Evolutionary conservation across 2,797 vertebrate genomes (phyloP).

Genomic region (Aotus griseimembra): DNA sequence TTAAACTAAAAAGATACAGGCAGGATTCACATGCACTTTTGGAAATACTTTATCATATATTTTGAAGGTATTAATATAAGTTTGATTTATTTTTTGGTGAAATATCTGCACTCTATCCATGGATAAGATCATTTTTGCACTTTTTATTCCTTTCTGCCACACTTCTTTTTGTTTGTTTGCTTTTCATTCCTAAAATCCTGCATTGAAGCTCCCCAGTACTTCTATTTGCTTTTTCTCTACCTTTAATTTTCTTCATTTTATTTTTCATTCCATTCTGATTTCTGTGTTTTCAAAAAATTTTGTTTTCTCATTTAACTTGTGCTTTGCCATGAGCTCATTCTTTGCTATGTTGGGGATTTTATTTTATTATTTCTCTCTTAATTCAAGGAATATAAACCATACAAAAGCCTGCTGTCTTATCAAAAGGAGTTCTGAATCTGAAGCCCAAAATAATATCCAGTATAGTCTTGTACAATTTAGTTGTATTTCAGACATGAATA

Average conservation of each 20-base stretch:
- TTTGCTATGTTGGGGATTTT: background rate
- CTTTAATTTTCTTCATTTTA: constrained; percentile 2
- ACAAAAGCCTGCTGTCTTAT: background rate
- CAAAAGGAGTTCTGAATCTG: constrained; percentile 6
- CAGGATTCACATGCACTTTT: background rate
- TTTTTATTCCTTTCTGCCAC: background rate
- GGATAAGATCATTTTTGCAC: background rate
- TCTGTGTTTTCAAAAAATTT: background rate
- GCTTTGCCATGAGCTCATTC: background rate
- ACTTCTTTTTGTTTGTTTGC: background rate
- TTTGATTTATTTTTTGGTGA: background rate
- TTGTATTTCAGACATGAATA: background rate
- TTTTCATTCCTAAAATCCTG: background rate
- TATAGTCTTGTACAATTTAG: background rate
- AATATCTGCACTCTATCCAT: background rate
- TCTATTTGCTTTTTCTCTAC: background rate
- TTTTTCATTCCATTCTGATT: background rate
- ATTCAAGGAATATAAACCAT: background rate
- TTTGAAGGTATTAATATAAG: background rate
- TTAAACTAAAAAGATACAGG: background rate
- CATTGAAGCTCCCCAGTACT: background rate
- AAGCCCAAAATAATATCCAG: background rate
- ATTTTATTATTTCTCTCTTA: constrained; percentile 37
- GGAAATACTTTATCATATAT: background rate
- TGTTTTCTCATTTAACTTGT: background rate